phyloP scores from a whole-genome alignment of 2,888 invertebrate species.

The Clitarchus hookeri region DNA sequence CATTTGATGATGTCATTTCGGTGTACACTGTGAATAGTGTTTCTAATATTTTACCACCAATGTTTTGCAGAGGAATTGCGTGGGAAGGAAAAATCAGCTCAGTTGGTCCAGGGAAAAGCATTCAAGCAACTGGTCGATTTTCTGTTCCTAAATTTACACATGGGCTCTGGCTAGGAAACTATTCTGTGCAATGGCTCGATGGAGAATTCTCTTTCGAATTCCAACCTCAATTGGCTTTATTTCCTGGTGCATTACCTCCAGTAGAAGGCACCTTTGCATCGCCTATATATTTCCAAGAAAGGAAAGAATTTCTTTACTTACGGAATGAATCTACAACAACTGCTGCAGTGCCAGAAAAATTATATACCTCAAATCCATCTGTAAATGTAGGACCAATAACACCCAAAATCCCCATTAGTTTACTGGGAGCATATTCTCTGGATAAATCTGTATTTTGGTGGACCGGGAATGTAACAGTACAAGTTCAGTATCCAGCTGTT shows the following conservation, averaged over 20 bases:
- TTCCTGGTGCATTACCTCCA: neutral
- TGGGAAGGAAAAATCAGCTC: slow-evolving; percentile 10
- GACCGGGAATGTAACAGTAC: slow-evolving; percentile 28
- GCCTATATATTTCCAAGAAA: slow-evolving; percentile 30
- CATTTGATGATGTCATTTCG: neutral
- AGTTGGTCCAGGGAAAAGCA: neutral
- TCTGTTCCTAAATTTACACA: slow-evolving; percentile 5
- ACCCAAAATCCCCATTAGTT: slow-evolving; percentile 33
- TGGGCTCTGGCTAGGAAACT: neutral
- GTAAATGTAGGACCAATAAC: neutral
- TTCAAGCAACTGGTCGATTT: neutral
- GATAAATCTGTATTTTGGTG: slow-evolving; percentile 39
- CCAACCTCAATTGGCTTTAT: neutral
- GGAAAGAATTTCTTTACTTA: neutral
- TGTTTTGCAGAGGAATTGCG: neutral
- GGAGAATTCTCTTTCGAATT: neutral
- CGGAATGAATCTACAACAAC: neutral
- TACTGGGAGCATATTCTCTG: slow-evolving; percentile 39
- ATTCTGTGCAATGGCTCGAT: neutral
- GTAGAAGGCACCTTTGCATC: slow-evolving; percentile 24
- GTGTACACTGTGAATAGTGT: neutral
- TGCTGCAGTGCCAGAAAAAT: neutral
- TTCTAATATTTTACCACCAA: neutral
- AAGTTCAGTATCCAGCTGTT: neutral
- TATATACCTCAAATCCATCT: neutral